Evolutionary conservation across 2,888 invertebrate genomes (phyloP), one percentile per base, ranked within the genome.

Genomic region (Dromius quadrimaculatus): DNA sequence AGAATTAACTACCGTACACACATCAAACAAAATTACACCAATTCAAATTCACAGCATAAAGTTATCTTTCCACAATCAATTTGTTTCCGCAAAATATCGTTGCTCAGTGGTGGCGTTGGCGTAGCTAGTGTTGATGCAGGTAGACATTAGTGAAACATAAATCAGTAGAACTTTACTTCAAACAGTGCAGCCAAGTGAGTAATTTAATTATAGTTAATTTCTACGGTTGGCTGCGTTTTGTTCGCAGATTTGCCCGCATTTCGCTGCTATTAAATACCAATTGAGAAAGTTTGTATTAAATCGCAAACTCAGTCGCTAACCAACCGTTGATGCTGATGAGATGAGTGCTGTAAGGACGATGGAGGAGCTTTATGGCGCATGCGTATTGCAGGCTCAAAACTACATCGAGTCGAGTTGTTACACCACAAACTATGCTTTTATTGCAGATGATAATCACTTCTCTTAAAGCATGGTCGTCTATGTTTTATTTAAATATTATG

Each of bases 161-260:
- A 63, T 63, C 63, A 63, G 43, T n/a, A 28, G 43, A 63, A 63
- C 63, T 63, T 63, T 63, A 43, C 41, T 43, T 43, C 62, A 45
- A 43, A 68, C 43, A 59, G n/a, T 23, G 68, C 68, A 68, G 13
- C 68, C 59, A 45, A 68, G 59, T 45, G 68, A 28, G 45, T 23
- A 68, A 68, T 43, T 68, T 68, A 68, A 68, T 45, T 68, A 68
- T 68, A 68, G 45, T 68, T 68, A 68, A 68, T 34, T 68, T 68
- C 41, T 20, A 13, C 68, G 45, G 32, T 68, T 68, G 38, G 59
- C 43, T 68, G 68, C 66, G 23, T 41, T 22, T 57, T n/a, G n/a
- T n/a, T n/a, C n/a, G n/a, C 41, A 59, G 34, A 59, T 59, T 59
- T 41, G 50, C 68, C 45, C 32, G 36, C 43, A 68, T 68, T 68